Conservation (phyloP, 2,797 vertebrate species). For the Peromyscus aztecus region DNA sequence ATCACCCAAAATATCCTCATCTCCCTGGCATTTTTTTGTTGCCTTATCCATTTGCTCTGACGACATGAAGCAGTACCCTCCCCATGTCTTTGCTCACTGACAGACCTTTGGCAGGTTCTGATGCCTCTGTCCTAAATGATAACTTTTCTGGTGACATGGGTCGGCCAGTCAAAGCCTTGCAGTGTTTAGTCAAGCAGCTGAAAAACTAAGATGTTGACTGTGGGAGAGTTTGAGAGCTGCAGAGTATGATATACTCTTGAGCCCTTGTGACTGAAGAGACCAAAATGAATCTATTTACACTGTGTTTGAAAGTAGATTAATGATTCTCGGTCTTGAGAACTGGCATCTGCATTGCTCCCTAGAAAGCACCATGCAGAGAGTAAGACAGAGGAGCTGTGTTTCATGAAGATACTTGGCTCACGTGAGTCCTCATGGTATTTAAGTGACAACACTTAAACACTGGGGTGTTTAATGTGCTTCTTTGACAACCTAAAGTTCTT, state of each 20-base stretch:
- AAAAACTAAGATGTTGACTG: constrained; percentile 15
- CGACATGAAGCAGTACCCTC: not conserved
- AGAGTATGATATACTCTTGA: not conserved
- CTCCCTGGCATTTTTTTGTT: not conserved
- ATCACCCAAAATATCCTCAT: no score
- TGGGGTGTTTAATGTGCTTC: not conserved
- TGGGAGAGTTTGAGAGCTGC: constrained; percentile 18
- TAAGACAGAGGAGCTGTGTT: accelerated
- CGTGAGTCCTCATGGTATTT: not conserved
- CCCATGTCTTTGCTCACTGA: not conserved
- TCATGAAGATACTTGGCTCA: not conserved
- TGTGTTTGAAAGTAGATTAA: not conserved
- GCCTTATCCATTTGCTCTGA: not conserved
- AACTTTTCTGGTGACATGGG: constrained; percentile 38
- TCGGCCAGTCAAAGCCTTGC: not conserved
- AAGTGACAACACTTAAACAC: not conserved
- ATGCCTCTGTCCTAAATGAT: not conserved
- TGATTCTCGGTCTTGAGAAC: constrained; percentile 17
- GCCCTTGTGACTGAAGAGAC: constrained; percentile 35
- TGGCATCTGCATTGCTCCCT: not conserved
- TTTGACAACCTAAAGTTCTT: not conserved
- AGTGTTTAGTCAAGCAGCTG: not conserved
- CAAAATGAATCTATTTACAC: not conserved
- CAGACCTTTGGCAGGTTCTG: constrained; percentile 34
- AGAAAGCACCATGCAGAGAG: constrained; percentile 47